Conservation (phyloP, 2,113 vertebrate genomes). For the Mormyrus lacerda region DNA sequence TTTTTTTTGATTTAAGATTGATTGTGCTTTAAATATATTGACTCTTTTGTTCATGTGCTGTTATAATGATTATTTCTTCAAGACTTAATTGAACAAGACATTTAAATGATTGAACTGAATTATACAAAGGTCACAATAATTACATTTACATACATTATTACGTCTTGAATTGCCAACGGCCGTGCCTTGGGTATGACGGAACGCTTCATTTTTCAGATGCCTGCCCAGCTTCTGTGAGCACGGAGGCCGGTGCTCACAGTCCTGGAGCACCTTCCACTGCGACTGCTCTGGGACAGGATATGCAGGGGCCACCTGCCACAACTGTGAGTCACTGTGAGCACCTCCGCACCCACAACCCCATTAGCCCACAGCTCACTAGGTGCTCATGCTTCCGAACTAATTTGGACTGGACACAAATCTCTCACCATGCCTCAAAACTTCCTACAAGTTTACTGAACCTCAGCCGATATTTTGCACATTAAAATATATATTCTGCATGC, state of each 20-base stretch:
- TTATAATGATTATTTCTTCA: not conserved
- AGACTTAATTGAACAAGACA: slow-evolving; percentile 2
- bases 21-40: not conserved
- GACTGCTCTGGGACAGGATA: slow-evolving; percentile 71
- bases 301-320: slow-evolving; percentile 70
- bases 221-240: slow-evolving; percentile 79
- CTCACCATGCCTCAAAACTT: not conserved
- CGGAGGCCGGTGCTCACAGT: slow-evolving; percentile 71
- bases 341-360: not conserved
- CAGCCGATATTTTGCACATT: not conserved
- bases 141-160: slow-evolving; percentile 5
- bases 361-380: not conserved
- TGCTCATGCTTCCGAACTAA: not conserved
- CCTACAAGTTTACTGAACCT: not conserved
- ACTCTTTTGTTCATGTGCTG: not conserved
- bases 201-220: slow-evolving; percentile 53
- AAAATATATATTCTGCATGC: not conserved
- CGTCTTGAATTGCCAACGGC: not conserved
- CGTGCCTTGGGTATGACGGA: not conserved
- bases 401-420: not conserved
- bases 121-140: not conserved
- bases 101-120: not conserved
- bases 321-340: slow-evolving; percentile 63
- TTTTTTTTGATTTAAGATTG: not conserved
- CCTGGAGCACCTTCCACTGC: slow-evolving; percentile 70